Evolutionary conservation across 2,797 vertebrate species (phyloP).

Genomic region (Pantherophis alleghaniensis): DNA sequence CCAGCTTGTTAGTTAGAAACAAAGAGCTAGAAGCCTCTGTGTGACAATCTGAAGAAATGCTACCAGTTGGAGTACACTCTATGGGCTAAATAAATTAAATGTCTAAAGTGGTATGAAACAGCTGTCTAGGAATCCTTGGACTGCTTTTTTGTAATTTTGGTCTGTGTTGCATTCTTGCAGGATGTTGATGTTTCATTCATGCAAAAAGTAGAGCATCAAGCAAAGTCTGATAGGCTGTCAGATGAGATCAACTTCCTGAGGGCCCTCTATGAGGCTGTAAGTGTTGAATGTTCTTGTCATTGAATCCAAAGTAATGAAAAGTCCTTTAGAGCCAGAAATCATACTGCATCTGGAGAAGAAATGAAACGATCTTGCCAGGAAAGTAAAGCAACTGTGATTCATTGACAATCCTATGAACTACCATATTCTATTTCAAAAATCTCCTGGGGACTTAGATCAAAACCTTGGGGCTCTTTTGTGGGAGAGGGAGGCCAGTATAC

Average conservation of each 20-base stretch:
- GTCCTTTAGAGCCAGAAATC: not conserved
- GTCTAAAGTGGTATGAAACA: not conserved
- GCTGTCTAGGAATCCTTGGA: not conserved
- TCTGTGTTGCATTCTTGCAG: slow-evolving; percentile 52
- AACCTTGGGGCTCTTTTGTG: not conserved
- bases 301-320: not conserved
- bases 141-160: not conserved
- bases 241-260: slow-evolving; percentile 86
- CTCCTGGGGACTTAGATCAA: not conserved
- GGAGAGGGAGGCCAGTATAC: not conserved
- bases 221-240: slow-evolving; percentile 76
- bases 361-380: not conserved
- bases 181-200: slow-evolving; percentile 83
- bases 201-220: slow-evolving; percentile 83
- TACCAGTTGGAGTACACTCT: not conserved
- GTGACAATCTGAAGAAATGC: not conserved
- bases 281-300: not conserved
- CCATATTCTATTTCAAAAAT: not conserved
- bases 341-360: not conserved
- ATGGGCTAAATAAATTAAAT: not conserved
- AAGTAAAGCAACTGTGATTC: not conserved
- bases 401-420: not conserved
- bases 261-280: slow-evolving; percentile 68
- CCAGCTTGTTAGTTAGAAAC: not conserved
- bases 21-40: not conserved